phyloP scores from a whole-genome alignment of 2,888 invertebrate genomes.

The Pyrrhopygopsis socrates region DNA sequence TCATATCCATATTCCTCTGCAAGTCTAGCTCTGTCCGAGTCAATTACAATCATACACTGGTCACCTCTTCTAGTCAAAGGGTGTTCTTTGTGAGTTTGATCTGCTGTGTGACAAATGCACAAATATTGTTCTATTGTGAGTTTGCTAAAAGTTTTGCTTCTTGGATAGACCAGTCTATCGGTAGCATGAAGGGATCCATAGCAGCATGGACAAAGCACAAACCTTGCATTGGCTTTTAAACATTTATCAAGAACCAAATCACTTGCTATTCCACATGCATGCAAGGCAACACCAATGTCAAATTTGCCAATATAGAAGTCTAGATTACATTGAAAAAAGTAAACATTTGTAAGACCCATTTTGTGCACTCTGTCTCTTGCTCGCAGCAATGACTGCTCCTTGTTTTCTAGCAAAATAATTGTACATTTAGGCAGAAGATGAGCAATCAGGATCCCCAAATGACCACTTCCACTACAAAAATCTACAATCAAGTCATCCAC shows the following conservation, averaged over 20 bases:
- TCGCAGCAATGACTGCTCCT: constrained; percentile 98
- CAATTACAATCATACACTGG: constrained; percentile 98
- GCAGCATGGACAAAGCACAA: constrained; percentile 99
- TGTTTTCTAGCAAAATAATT: constrained; percentile 98
- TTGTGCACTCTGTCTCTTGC: constrained; percentile 97
- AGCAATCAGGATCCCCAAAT: constrained; percentile 98
- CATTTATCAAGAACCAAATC: constrained; percentile 99
- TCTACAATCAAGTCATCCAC: constrained; percentile 98
- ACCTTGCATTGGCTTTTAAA: constrained; percentile 97
- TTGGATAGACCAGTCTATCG: constrained; percentile 98
- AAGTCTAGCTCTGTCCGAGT: constrained; percentile 98
- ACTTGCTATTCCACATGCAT: constrained; percentile 99
- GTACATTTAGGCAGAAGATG: constrained; percentile 97
- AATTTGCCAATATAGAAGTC: constrained; percentile 98
- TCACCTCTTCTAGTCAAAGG: constrained; percentile 97
- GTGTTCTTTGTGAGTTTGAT: constrained; percentile 98
- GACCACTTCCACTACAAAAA: constrained; percentile 99
- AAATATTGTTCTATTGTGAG: constrained; percentile 96
- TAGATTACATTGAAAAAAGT: constrained; percentile 98
- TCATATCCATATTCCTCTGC: constrained; percentile 98
- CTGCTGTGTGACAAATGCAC: constrained; percentile 98
- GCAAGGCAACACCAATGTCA: constrained; percentile 98
- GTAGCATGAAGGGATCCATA: constrained; percentile 99
- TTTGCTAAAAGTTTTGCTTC: constrained; percentile 96
- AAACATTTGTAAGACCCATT: constrained; percentile 97